Evolutionary conservation across 2,888 invertebrate species (phyloP).

Genomic region (Lasius fuliginosus): DNA sequence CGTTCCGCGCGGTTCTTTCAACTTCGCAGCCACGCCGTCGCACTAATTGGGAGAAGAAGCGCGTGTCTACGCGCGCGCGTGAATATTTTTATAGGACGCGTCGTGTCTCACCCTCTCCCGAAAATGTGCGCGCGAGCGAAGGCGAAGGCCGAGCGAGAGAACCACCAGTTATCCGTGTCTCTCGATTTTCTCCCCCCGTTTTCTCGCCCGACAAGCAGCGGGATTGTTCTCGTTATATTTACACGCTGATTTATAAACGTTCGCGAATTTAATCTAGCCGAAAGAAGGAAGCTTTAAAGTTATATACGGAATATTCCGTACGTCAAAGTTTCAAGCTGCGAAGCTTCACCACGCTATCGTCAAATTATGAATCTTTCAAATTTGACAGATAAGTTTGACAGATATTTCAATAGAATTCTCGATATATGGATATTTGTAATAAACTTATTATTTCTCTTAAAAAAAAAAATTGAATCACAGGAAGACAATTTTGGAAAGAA

Average conservation of each 20-base stretch:
- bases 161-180: constrained; percentile 80
- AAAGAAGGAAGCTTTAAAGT: background rate
- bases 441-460: background rate
- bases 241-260: constrained; percentile 15
- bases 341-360: too few species aligned
- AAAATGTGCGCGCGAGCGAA: background rate
- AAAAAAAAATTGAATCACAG: background rate
- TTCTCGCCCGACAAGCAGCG: constrained; percentile 37
- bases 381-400: too few species aligned
- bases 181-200: constrained; percentile 50
- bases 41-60: constrained; percentile 85
- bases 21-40: constrained; percentile 75
- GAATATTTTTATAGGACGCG: constrained; percentile 83
- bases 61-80: constrained; percentile 74
- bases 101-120: constrained; percentile 16
- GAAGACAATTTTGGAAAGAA: background rate
- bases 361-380: too few species aligned
- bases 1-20: constrained; percentile 82
- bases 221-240: constrained; percentile 69
- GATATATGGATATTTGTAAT: background rate
- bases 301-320: too few species aligned
- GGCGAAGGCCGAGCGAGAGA: constrained; percentile 63
- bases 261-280: background rate
- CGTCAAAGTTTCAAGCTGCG: too few species aligned
- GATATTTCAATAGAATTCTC: too few species aligned